Evolutionary conservation across 2,888 invertebrate genomes (phyloP), one percentile per base, ranked within the genome.

Genomic region (Neuroscelio doddi): DNA sequence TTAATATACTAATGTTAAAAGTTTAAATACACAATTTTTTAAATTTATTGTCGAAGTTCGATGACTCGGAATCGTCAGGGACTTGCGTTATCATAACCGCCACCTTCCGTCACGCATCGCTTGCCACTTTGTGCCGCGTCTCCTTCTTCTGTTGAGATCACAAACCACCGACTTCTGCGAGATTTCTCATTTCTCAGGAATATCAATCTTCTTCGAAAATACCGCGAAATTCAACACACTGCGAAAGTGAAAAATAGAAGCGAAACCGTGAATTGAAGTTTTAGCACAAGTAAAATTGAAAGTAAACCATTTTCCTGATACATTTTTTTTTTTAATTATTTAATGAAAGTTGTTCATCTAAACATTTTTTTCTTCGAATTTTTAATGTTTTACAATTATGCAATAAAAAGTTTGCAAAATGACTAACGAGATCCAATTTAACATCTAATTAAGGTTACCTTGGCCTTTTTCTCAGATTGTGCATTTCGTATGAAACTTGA

Each of bases 71-170:
- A 66, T 71, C 70, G 72, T 74, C 69, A 36, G 66, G 61, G 57
- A 61, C 69, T 58, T 66, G 69, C 73, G 71, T 75, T 76, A 73
- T 76, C 74, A 77, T 76, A 76, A 76, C 74, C 74, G 67, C 73
- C 71, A 70, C 71, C 73, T 69, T 67, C n/a, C 74, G 76, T 76
- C 73, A 74, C 76, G 77, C 77, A 75, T 74, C 76, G 75, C 71
- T 76, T 68, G 72, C 68, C 71, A 72, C 76, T 76, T 76, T 76
- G 74, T 77, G 73, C 68, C 63, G 53, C 51, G 63, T 53, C 47
- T 61, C 41, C 55, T 44, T 36, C 24, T 8, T 24, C 15, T 10
- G 14, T n/a, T n/a, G n/a, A n/a, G 27, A 44, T 44, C 44, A 29
- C 44, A 44, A 44, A 14, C 44, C 41, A 1, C 26, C 26, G 44